phyloP scores from a whole-genome alignment of 2,113 vertebrate species.

The Leuciscus idus region DNA sequence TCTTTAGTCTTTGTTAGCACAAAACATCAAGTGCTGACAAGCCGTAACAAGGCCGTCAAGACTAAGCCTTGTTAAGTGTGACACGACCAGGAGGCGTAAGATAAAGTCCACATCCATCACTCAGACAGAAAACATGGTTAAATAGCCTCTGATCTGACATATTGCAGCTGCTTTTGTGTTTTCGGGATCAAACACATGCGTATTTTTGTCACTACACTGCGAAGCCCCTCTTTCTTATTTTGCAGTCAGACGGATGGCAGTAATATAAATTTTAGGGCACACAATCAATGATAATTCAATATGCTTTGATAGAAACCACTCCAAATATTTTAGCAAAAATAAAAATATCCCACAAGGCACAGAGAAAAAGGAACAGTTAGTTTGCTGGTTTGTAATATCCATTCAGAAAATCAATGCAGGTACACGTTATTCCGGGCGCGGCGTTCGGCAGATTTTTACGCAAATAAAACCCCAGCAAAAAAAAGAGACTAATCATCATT shows the following conservation, averaged over 20 bases:
- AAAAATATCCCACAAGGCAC: not conserved
- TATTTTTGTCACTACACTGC: conserved; percentile 1
- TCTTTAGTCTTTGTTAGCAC: conserved; percentile 25
- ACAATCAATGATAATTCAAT: conserved; percentile 32
- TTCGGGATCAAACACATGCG: not conserved
- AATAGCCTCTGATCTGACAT: not conserved
- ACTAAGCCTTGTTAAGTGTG: conserved; percentile 53
- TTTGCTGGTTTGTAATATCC: conserved; percentile 11
- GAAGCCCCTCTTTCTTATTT: not conserved
- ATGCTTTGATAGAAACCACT: conserved; percentile 38
- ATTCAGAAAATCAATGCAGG: conserved; percentile 1
- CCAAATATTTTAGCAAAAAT: conserved; percentile 37
- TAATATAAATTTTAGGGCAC: not conserved
- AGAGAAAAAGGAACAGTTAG: conserved; percentile 4
- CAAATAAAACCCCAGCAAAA: not conserved
- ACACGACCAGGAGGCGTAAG: conserved; percentile 43
- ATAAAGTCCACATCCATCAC: conserved; percentile 32
- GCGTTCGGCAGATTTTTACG: not conserved
- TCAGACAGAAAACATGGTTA: conserved; percentile 36
- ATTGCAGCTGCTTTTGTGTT: not conserved
- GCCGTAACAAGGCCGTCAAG: conserved; percentile 42
- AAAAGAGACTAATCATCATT: not conserved
- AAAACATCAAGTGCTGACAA: conserved; percentile 60
- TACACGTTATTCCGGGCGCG: not conserved
- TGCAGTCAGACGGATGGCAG: not conserved